phyloP scores from a whole-genome alignment of 2,113 vertebrate species.

The Megaptera novaeangliae region DNA sequence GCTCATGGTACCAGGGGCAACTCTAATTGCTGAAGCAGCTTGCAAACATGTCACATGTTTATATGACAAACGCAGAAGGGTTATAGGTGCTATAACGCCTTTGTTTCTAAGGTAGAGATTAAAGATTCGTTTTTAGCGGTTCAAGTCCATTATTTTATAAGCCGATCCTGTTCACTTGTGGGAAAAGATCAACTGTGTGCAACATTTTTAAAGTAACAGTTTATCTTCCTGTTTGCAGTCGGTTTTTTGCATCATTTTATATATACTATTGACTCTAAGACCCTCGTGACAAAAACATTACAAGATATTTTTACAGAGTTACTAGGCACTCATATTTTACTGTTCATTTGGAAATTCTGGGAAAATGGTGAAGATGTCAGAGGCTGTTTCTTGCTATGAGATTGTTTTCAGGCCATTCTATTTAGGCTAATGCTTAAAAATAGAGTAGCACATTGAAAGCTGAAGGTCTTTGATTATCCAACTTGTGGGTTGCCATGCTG shows the following conservation, averaged over 20 bases:
- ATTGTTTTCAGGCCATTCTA: conserved; percentile 70
- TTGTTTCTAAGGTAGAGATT: conserved; percentile 20
- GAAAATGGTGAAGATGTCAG: conserved; percentile 58
- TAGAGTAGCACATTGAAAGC: conserved; percentile 58
- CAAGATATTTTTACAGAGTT: conserved; percentile 49
- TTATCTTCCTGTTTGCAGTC: conserved; percentile 40
- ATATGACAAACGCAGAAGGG: conserved; percentile 10
- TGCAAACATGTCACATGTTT: conserved; percentile 49
- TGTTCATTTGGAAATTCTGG: conserved; percentile 58
- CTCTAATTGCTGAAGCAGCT: conserved; percentile 31
- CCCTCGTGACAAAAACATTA: conserved; percentile 58
- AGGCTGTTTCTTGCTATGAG: conserved; percentile 58
- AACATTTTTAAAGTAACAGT: conserved; percentile 51
- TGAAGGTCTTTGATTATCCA: conserved; percentile 67
- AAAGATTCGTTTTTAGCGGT: conserved; percentile 51
- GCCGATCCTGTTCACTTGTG: conserved; percentile 52
- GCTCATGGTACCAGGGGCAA: neutral
- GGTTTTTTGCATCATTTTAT: conserved; percentile 54
- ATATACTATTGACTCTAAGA: conserved; percentile 63
- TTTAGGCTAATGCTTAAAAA: conserved; percentile 64
- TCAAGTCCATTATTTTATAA: conserved; percentile 63
- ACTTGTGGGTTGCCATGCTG: conserved; percentile 71
- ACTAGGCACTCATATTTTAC: conserved; percentile 38
- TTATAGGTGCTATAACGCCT: conserved; percentile 38
- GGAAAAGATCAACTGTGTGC: conserved; percentile 58